These are phyloP conservation scores for Pogonognathellus flavescens DNA, from an alignment of 1,140 invertebrate genomes.

Conservation along the genomic window DNA sequence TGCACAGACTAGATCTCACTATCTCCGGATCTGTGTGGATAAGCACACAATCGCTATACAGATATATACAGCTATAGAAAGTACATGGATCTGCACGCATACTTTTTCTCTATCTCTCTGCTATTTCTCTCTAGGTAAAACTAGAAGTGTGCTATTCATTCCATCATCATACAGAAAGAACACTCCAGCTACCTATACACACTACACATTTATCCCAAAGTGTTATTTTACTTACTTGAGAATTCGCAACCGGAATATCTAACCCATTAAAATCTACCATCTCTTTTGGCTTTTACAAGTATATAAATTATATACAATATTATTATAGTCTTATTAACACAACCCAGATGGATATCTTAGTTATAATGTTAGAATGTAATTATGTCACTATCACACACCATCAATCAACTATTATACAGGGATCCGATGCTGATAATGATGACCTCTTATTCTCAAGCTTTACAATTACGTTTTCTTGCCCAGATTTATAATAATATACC, in stretches of 20 bases:
- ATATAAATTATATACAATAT: no score
- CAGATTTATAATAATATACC: neutral
- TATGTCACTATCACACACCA: slow-evolving; percentile 46
- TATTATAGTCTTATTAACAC: no score
- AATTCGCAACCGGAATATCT: neutral
- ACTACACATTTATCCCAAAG: slow-evolving; percentile 20
- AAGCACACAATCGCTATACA: neutral
- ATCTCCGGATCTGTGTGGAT: no score
- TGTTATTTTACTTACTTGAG: slow-evolving; percentile 33
- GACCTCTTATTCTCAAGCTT: neutral
- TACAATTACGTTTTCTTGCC: neutral
- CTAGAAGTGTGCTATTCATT: neutral
- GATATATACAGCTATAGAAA: neutral
- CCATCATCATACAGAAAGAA: neutral
- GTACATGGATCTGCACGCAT: neutral
- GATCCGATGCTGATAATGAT: slow-evolving; percentile 41
- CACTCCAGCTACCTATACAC: neutral
- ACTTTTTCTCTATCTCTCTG: neutral
- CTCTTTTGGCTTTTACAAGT: neutral
- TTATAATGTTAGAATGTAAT: slow-evolving; percentile 29
- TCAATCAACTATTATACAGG: slow-evolving; percentile 34
- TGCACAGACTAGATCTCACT: no score
- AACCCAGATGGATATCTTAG: neutral
- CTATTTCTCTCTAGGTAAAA: no score
- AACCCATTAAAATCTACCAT: neutral